A percentile compares a stretch with the other conserved stretches of the same genome.
phyloP scores from a whole-genome alignment of 1,140 invertebrate genomes.

The Adelges cooleyi region DNA sequence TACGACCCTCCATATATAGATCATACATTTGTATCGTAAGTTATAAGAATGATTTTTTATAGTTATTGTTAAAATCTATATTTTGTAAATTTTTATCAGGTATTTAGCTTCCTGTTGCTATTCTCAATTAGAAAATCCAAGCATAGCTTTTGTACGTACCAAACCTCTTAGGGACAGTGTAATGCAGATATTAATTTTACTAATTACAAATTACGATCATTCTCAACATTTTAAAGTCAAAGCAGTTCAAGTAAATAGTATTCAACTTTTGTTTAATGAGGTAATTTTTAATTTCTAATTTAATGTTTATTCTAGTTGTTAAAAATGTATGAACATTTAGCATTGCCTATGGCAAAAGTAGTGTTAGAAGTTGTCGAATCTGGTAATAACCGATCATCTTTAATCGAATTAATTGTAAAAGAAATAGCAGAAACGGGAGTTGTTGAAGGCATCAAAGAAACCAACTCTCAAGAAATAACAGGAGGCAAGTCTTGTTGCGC shows the following conservation, averaged over 20 bases:
- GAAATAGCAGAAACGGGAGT: constrained; percentile 53
- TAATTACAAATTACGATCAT: constrained; percentile 73
- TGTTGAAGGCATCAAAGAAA: constrained; percentile 15
- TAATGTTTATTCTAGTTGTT: constrained; percentile 47
- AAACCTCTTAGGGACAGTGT: constrained; percentile 56
- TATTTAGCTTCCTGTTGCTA: constrained; percentile 53
- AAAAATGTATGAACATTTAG: constrained; percentile 59
- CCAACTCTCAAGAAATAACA: constrained; percentile 42
- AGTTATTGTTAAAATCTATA: constrained; percentile 34
- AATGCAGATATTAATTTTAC: constrained; percentile 63
- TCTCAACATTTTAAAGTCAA: constrained; percentile 52
- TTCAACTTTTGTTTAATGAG: constrained; percentile 22
- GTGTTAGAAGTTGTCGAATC: constrained; percentile 44
- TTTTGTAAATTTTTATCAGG: constrained; percentile 65
- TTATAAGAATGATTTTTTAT: constrained; percentile 57
- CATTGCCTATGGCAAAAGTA: constrained; percentile 51
- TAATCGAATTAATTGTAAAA: constrained; percentile 55
- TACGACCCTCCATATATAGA: constrained; percentile 74
- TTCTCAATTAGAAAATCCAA: constrained; percentile 32
- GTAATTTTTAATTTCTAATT: too few species aligned
- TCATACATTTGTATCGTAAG: constrained; percentile 56
- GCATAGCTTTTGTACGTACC: constrained; percentile 39
- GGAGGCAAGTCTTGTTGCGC: constrained; percentile 50
- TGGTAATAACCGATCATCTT: constrained; percentile 47
- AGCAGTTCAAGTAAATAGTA: constrained; percentile 47